These are phyloP conservation scores for Hydrolagus colliei DNA, from an alignment of 2,797 vertebrate species.

Conservation along the genomic window DNA sequence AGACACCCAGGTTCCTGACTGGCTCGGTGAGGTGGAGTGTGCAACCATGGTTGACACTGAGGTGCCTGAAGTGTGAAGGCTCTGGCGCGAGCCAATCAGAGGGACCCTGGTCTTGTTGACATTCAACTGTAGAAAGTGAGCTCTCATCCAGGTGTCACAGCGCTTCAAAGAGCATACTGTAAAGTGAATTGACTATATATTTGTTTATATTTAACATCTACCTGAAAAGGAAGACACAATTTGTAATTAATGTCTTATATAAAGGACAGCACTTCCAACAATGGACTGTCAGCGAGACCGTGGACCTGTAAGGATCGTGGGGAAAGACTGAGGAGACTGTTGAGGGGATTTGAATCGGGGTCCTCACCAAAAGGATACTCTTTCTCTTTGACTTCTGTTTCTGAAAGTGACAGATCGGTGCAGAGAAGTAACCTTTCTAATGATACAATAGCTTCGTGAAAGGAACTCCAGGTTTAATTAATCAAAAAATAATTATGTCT, in stretches of 20 bases:
- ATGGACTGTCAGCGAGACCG: neutral
- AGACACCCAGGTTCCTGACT: too few species aligned
- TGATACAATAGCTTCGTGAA: conserved; percentile 27
- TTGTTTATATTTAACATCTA: neutral
- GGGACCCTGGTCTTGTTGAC: too few species aligned
- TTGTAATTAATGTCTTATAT: neutral
- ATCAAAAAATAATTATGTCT: conserved; percentile 32
- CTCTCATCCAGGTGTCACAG: too few species aligned
- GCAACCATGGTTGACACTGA: too few species aligned
- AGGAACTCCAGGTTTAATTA: conserved; percentile 13
- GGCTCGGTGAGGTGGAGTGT: too few species aligned
- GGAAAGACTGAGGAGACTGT: too few species aligned
- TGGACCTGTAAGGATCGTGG: neutral
- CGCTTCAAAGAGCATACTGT: too few species aligned
- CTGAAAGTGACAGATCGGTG: conserved; percentile 14
- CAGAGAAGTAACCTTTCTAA: conserved; percentile 12
- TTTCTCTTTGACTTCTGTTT: neutral
- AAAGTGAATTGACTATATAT: too few species aligned
- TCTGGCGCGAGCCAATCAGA: too few species aligned
- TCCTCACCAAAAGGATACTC: neutral
- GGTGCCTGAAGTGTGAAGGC: too few species aligned
- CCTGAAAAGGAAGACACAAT: neutral
- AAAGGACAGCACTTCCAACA: neutral
- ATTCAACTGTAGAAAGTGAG: too few species aligned
- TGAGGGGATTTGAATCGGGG: too few species aligned